Base-by-base conservation (phyloP, 2,113 vertebrate species). In the Phylloscopus whistleri region DNA sequence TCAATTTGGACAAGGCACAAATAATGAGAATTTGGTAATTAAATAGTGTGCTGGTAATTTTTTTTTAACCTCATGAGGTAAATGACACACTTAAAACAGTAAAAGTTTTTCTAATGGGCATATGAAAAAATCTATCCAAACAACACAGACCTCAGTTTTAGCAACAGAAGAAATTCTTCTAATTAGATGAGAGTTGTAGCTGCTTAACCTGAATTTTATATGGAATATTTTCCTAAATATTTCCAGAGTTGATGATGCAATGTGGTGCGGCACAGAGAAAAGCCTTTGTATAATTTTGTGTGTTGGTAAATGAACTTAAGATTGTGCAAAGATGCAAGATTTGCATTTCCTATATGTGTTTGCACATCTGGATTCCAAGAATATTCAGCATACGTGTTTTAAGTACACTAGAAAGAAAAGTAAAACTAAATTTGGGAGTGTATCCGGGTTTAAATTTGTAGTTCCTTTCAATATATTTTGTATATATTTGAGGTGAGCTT, bases 21-120 rank as follows among this genome's bases (percentile, higher is more conserved):
- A 89, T 80, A 94, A 93, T 52, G 46, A 76, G 53, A 67, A 55
- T 30, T 73, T 94, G 55, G 80, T 85, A 89, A 93, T 88, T 83
- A 90, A 82, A 49, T 68, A 43, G 20, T 2, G 2, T 39, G 11
- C 5, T 53, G 28, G 7, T 69, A 37, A 20, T 56, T 78, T 46
- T 85, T 67, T 78, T 67, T 67, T 76, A 67, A 39, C 30, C 2
- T 68, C 0, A 0, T 41, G 51, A 77, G 46, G 72, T 62, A 70
- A 90, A 59, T 13, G 18, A 11, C 35, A 48, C 26, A 21, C 23
- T 69, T 66, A 28, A 76, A 76, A 13, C 1, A 30, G 14, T 31
- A 20, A 39, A 84, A 92, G 17, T 18, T 84, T 37, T 58, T 79
- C n/a, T 73, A 69, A 21, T 1, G 17, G 9, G 10, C 6, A 7